Base-by-base conservation (phyloP, 2,113 vertebrate genomes). In the Callipepla squamata region DNA sequence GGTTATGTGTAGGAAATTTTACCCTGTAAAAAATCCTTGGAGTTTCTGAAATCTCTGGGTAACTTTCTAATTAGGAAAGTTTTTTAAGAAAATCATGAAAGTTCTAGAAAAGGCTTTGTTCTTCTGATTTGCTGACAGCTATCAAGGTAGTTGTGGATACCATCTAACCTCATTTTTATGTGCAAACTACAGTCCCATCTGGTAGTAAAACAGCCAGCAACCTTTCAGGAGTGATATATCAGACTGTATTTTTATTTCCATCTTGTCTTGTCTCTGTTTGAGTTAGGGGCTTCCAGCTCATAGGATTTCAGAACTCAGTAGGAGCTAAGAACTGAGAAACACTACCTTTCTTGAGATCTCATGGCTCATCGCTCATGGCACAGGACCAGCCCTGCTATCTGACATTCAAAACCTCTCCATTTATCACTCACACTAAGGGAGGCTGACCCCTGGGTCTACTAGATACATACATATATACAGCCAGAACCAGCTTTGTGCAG, bases 281-380 rank as follows among this genome's bases (percentile, higher is more conserved):
- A 78, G 51, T 62, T 50, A 83, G 68, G 18, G 10, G 30, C 23
- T 94, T 28, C 25, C 59, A 90, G 50, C 23, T 86, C 73, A 69
- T 80, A 42, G 20, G 50, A 59, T 88, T 77, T 95, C 61, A 80
- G 73, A 90, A 66, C 65, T 83, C 65, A 58, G 68, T 34, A 66
- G 80, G 77, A 95, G 13, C 65, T 62, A 86, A 80, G 67, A 87
- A 75, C 19, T 40, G 66, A 53, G 55, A 78, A 94, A 74, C 48
- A 45, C 13, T 40, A 32, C 36, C 72, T 90, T 80, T 77, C 68
- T 50, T n/a, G 44, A 85, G 68, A 85, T 59, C 86, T 90, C 68
- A 80, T 19, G 20, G 85, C 63, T 77, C 82, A 69, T 77, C 0
- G 0, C 30, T 92, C 22, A 40, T 70, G 89, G 32, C 1, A 3